Evolutionary conservation across 2,797 vertebrate species (phyloP), one percentile per base, ranked within the genome.

Genomic region (Cyprinella venusta): DNA sequence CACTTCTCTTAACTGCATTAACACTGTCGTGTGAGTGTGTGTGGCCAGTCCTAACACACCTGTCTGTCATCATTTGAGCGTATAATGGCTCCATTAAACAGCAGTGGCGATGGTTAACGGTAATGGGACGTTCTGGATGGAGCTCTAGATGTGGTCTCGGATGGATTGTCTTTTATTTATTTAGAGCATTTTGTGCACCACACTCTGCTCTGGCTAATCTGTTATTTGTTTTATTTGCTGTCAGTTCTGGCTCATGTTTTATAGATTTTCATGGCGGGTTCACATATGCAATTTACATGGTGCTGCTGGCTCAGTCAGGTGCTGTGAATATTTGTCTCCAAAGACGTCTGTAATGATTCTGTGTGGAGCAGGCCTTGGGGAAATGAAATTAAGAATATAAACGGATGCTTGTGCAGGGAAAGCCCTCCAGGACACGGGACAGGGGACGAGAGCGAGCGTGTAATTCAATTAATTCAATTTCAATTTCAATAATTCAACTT

Each of bases 11-110:
- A 50, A 56, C 42, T 30, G 42, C 42, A 30, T 71, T 30, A 71
- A 10, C 9, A 30, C 15, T 71, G 1, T 15, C 8, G 13, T 70
- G 24, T 50, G 24, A 21, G 61, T 15, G 69, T 33, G 64, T 48
- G 72, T 40, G 26, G 36, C 75, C 75, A 72, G 81, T 84, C 86
- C 85, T 88, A 82, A 83, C 83, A 81, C 89, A 83, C 80, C 90
- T 92, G 91, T 91, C 92, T 90, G 91, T 93, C 92, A 92, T 94
- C 89, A 92, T 92, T 93, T 89, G 86, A 85, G 86, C 87, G 89
- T 93, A n/a, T n/a, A 92, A 94, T 93, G 92, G 91, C 78, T 92
- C 92, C 88, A 92, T 94, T 93, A 92, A 92, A 91, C 90, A 87
- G 92, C 91, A 93, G 89, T 85, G 88, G 85, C 86, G 88, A 88